A percentile compares a stretch with the other conserved stretches of the same genome.
phyloP scores from a whole-genome alignment of 2,113 vertebrate species.

The Microtus montanus region DNA sequence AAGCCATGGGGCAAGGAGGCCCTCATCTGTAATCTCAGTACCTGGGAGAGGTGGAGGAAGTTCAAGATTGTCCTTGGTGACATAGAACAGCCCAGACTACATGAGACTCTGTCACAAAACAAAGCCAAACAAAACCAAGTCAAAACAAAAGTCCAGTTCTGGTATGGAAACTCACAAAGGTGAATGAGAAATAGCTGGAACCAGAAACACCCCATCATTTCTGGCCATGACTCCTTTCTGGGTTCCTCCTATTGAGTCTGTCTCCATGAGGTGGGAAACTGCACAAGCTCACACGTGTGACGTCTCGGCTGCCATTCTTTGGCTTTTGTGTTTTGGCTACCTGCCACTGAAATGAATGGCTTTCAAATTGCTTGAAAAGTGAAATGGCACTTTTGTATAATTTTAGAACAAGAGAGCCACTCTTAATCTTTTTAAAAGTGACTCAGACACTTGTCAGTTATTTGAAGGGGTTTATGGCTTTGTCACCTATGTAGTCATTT shows the following conservation, averaged over 20 bases:
- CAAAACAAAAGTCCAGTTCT: background rate
- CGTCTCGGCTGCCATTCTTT: conserved; percentile 62
- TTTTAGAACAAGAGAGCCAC: conserved; percentile 77
- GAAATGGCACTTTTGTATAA: conserved; percentile 78
- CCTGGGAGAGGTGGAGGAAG: no score
- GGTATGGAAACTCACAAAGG: background rate
- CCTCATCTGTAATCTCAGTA: background rate
- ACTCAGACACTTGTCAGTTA: conserved; percentile 78
- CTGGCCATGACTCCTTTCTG: conserved; percentile 43
- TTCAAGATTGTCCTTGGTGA: background rate
- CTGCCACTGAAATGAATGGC: conserved; percentile 78
- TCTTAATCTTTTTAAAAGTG: conserved; percentile 76
- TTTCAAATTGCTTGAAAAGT: conserved; percentile 79
- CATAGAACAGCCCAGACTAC: background rate
- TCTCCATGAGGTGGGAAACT: conserved; percentile 49
- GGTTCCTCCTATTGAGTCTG: background rate
- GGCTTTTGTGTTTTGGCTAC: conserved; percentile 76
- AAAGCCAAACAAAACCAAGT: no score
- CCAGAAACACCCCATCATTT: background rate
- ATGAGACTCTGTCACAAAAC: background rate
- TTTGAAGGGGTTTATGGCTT: conserved; percentile 74
- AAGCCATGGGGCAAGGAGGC: background rate
- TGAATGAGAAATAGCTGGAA: background rate
- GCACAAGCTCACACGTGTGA: conserved; percentile 40
- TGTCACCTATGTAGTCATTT: conserved; percentile 69